phyloP scores from a whole-genome alignment of 2,113 vertebrate species.

The Microtus montanus region DNA sequence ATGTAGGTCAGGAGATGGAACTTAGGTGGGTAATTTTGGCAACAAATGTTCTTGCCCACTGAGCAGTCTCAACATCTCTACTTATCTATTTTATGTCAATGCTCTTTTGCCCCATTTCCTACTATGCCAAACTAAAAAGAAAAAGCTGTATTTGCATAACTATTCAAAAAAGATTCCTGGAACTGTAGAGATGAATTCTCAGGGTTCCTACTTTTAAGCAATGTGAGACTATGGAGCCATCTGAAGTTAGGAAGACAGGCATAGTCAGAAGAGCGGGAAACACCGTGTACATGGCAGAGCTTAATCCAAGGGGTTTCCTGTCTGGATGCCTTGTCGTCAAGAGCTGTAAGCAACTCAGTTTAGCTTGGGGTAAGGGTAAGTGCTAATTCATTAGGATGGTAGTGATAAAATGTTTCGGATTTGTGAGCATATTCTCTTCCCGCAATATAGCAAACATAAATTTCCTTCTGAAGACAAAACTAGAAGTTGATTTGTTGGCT shows the following conservation, averaged over 20 bases:
- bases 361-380: too few relatives aligned
- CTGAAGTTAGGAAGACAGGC: background rate
- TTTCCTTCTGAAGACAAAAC: conserved; percentile 6
- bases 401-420: background rate
- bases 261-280: background rate
- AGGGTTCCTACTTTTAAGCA: background rate
- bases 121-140: background rate
- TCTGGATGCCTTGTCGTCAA: background rate
- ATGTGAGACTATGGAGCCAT: background rate
- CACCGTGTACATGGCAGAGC: background rate
- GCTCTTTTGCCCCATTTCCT: too few relatives aligned
- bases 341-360: background rate
- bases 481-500: background rate
- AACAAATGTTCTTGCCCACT: background rate
- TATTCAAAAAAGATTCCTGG: background rate
- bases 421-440: background rate
- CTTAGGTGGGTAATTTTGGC: background rate
- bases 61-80: background rate
- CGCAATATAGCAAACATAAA: conserved; percentile 3
- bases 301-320: background rate
- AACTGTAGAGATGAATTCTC: fast-evolving
- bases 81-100: background rate
- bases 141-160: background rate
- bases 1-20: background rate
- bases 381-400: background rate